Conservation (phyloP, 1,140 invertebrate genomes). For the Pogonognathellus flavescens region DNA sequence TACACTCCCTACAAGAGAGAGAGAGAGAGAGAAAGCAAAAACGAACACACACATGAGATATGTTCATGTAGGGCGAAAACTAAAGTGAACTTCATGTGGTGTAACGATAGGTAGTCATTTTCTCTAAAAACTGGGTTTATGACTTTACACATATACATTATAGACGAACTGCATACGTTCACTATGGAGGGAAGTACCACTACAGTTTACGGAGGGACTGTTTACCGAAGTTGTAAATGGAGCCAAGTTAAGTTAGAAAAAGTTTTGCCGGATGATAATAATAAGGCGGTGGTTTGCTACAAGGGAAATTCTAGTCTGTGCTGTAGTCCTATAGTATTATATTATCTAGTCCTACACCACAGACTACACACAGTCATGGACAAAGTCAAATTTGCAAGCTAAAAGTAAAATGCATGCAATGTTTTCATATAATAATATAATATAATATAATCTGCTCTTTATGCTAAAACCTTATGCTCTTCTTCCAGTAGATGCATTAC, state of each 20-base stretch:
- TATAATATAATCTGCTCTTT: constrained; percentile 27
- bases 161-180: not conserved
- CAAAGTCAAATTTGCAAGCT: not conserved
- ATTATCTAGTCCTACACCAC: not conserved
- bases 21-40: not conserved
- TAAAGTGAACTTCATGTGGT: constrained; percentile 15
- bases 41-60: not conserved
- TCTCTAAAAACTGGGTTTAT: constrained; percentile 49
- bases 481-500: not conserved
- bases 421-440: constrained; percentile 25
- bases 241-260: constrained; percentile 29
- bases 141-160: not conserved
- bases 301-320: not conserved
- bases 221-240: constrained; percentile 22
- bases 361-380: not conserved
- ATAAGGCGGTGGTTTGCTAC: not conserved
- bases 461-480: constrained; percentile 33
- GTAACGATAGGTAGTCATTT: constrained; percentile 33
- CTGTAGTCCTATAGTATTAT: not conserved
- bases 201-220: not conserved
- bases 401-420: constrained; percentile 22
- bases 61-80: not conserved
- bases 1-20: not conserved
- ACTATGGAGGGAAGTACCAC: too few species aligned
- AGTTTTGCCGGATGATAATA: constrained; percentile 29